Evolutionary conservation across 2,113 vertebrate species (phyloP).

Genomic region (Scytalopus superciliaris): DNA sequence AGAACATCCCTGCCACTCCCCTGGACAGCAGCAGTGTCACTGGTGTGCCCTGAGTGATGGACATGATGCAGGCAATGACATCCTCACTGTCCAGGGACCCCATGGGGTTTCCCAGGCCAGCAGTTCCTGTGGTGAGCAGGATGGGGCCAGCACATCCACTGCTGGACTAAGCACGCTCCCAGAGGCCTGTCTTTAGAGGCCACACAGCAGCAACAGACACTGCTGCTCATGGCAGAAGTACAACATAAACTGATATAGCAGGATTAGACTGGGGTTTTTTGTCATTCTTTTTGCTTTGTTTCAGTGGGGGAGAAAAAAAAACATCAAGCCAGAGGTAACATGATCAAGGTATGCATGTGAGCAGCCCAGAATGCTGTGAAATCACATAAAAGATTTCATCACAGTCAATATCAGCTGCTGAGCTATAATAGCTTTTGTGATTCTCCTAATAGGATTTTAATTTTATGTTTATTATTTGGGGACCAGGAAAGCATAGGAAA

Average conservation of each 20-base stretch:
- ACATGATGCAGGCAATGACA: accelerated
- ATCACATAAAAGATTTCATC: conserved; percentile 66
- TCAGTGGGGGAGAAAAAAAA: background rate
- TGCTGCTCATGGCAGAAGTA: background rate
- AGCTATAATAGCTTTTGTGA: conserved; percentile 62
- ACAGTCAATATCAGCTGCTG: conserved; percentile 40
- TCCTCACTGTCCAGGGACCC: accelerated
- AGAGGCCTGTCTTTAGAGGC: background rate
- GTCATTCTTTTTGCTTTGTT: background rate
- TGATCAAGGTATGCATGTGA: background rate
- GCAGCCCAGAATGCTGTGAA: conserved; percentile 55
- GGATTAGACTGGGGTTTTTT: background rate
- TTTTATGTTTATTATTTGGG: conserved; percentile 73
- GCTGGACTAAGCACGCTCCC: background rate
- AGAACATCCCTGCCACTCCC: background rate
- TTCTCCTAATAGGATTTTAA: conserved; percentile 75
- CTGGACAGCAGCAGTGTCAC: background rate
- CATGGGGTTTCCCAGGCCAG: background rate
- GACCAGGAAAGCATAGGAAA: conserved; percentile 39
- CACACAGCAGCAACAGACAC: background rate
- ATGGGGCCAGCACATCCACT: background rate
- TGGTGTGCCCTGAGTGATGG: accelerated
- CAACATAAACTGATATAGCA: background rate
- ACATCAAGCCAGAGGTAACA: background rate
- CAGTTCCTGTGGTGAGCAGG: background rate